These are phyloP conservation scores for Nyctibius bracteatus DNA, from an alignment of 2,113 vertebrate species.

Conservation along the genomic window DNA sequence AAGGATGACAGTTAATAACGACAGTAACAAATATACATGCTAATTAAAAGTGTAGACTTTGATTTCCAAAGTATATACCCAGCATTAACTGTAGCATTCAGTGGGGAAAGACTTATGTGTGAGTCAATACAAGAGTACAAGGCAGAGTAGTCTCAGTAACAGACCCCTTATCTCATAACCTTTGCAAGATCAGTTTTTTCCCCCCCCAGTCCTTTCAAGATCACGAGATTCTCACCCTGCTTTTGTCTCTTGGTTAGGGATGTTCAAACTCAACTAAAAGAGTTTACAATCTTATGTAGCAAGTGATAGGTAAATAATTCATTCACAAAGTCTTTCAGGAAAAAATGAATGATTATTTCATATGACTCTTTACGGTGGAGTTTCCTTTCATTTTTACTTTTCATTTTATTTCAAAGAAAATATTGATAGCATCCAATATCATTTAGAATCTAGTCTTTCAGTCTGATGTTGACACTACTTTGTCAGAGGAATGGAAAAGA, in stretches of 20 bases:
- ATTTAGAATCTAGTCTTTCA: not conserved
- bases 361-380: not conserved
- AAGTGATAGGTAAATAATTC: not conserved
- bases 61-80: not conserved
- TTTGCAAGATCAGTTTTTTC: not conserved
- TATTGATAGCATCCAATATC: not conserved
- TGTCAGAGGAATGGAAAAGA: not conserved
- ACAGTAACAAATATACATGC: not conserved
- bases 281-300: not conserved
- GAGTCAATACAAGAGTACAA: not conserved
- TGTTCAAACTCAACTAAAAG: not conserved
- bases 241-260: not conserved
- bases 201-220: not conserved
- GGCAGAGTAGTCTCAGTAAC: not conserved
- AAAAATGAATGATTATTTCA: not conserved
- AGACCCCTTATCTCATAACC: not conserved
- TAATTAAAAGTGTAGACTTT: not conserved
- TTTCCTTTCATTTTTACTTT: not conserved
- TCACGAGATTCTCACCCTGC: not conserved
- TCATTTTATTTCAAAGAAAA: not conserved
- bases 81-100: not conserved
- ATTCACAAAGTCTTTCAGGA: not conserved
- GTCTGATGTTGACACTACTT: not conserved
- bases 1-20: not conserved
- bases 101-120: not conserved